Evolutionary conservation across 2,888 invertebrate species (phyloP).

Genomic region (Caenorhabditis japonica): DNA sequence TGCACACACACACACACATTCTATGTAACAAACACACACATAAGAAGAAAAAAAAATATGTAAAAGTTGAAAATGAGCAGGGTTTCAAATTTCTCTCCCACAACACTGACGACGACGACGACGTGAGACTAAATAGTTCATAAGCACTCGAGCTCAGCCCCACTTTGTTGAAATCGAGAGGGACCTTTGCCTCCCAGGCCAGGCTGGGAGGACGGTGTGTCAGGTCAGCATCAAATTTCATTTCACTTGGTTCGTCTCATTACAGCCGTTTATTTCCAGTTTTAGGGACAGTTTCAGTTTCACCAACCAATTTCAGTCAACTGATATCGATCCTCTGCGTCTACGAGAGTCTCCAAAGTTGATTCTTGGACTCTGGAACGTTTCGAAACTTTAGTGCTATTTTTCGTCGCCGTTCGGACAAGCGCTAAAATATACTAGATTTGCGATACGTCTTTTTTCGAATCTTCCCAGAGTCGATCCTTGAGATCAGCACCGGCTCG

Average conservation of each 20-base stretch:
- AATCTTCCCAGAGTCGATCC: too few relatives aligned
- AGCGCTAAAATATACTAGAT: too few relatives aligned
- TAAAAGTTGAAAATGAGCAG: background rate
- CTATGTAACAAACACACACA: constrained; percentile 30
- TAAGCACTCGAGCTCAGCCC: constrained; percentile 1
- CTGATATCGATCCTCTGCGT: background rate
- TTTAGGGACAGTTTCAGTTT: constrained; percentile 14
- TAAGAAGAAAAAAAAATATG: constrained; percentile 15
- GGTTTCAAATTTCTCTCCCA: constrained; percentile 13
- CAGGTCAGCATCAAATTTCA: constrained; percentile 45
- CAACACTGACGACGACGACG: constrained; percentile 6
- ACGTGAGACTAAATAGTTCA: constrained; percentile 17
- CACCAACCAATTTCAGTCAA: constrained; percentile 4
- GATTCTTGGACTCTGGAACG: too few relatives aligned
- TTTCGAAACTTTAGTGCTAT: too few relatives aligned
- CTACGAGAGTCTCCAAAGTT: too few relatives aligned
- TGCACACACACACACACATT: constrained; percentile 1
- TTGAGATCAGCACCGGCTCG: too few relatives aligned
- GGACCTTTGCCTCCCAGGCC: background rate
- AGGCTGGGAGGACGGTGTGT: background rate
- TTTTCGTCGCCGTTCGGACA: too few relatives aligned
- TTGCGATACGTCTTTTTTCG: too few relatives aligned
- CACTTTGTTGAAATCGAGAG: constrained; percentile 40
- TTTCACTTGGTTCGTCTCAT: constrained; percentile 17
- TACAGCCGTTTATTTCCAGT: constrained; percentile 38